Evolutionary conservation across 2,888 invertebrate genomes (phyloP).

Genomic region (Nysson spinosus): DNA sequence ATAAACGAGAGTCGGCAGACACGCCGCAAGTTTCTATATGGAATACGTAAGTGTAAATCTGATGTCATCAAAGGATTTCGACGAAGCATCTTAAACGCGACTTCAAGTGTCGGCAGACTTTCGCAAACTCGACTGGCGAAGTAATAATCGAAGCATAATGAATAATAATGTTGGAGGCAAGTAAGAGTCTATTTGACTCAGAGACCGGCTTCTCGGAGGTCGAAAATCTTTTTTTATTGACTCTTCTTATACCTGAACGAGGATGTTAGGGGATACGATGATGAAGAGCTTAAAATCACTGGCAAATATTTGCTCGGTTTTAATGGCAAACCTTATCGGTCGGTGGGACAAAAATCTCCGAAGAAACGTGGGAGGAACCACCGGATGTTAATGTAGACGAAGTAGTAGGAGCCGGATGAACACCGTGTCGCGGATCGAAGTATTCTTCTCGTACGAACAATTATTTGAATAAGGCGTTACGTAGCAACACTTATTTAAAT

Average conservation of each 20-base stretch:
- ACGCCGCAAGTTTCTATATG: not conserved
- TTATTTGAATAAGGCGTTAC: slow-evolving; percentile 18
- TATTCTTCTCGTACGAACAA: not conserved
- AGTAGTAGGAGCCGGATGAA: not conserved
- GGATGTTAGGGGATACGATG: slow-evolving; percentile 39
- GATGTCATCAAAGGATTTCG: not conserved
- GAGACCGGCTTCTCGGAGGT: slow-evolving; percentile 27
- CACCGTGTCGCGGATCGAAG: not conserved
- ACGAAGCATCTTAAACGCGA: not conserved
- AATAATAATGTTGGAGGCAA: slow-evolving; percentile 1
- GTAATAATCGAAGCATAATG: slow-evolving; percentile 3
- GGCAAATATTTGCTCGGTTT: slow-evolving; percentile 52
- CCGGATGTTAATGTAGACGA: slow-evolving; percentile 9
- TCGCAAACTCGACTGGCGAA: not conserved
- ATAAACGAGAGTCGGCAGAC: slow-evolving; percentile 33
- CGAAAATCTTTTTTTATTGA: slow-evolving; percentile 45
- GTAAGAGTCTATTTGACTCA: slow-evolving; percentile 14
- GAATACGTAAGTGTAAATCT: too few species aligned
- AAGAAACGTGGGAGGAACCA: slow-evolving; percentile 3
- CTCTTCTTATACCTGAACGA: slow-evolving; percentile 22
- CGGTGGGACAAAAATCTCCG: slow-evolving; percentile 18
- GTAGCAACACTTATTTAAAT: not conserved
- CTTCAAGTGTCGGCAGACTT: not conserved
- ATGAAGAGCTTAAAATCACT: slow-evolving; percentile 40
- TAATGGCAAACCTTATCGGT: slow-evolving; percentile 49